Percentiles rank a stretch among this genome's conserved stretches.
Conservation (phyloP, 2,797 vertebrate species). For the Thunnus albacares region DNA sequence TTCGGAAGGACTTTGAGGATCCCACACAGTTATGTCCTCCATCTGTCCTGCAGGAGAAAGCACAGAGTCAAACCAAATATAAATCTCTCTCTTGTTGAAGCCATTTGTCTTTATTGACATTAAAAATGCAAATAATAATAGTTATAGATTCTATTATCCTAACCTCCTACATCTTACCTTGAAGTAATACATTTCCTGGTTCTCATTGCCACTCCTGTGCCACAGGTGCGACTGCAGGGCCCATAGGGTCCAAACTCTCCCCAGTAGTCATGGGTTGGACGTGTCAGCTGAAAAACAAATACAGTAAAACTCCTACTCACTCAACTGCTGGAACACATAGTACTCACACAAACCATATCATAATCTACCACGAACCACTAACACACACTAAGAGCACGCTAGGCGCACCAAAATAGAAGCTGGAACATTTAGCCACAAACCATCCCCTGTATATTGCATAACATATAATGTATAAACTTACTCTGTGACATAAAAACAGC, state of each 20-base stretch:
- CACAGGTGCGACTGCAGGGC: conserved; percentile 92
- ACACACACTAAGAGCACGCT: conserved; percentile 45
- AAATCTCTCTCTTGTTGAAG: neutral
- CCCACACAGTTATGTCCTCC: conserved; percentile 90
- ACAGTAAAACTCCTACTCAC: neutral
- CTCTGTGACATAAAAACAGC: conserved; percentile 17
- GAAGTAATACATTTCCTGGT: conserved; percentile 89
- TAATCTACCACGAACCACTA: conserved; percentile 38
- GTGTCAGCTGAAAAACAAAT: conserved; percentile 57
- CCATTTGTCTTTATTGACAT: neutral
- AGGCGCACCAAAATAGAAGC: conserved; percentile 55
- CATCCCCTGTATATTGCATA: conserved; percentile 31
- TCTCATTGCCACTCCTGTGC: conserved; percentile 89
- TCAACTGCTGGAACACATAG: conserved; percentile 36
- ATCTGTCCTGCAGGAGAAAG: conserved; percentile 86
- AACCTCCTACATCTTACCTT: conserved; percentile 82
- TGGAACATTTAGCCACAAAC: conserved; percentile 60
- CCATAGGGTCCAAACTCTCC: conserved; percentile 90
- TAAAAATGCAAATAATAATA: no score
- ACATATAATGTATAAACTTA: conserved; percentile 6
- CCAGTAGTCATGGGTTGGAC: conserved; percentile 85
- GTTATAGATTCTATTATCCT: neutral
- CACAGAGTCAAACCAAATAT: neutral
- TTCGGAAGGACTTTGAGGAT: conserved; percentile 86
- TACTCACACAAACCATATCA: conserved; percentile 37